Evolutionary conservation across 2,888 invertebrate genomes (phyloP).

Genomic region (Mythimna lalbum): DNA sequence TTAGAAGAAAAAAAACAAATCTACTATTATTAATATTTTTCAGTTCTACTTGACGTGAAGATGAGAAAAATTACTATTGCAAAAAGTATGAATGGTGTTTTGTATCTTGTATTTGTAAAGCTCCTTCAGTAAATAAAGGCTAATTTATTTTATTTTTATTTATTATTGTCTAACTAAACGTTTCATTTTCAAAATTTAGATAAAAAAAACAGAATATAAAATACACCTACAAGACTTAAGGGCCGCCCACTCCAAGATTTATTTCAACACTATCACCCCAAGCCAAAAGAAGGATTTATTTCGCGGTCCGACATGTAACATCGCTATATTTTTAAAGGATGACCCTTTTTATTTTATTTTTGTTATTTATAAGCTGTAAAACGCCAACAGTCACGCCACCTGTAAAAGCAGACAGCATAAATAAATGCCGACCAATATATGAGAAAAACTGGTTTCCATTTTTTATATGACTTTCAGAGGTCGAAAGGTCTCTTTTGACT

Average conservation of each 20-base stretch:
- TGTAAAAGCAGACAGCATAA: conserved; percentile 2
- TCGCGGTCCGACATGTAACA: not conserved
- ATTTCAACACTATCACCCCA: not conserved
- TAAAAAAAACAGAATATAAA: not conserved
- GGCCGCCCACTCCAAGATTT: not conserved
- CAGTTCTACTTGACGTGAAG: no score
- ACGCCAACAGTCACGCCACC: not conserved
- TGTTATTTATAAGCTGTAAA: conserved; percentile 6
- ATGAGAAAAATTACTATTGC: no score
- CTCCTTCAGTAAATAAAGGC: no score
- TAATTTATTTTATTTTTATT: no score
- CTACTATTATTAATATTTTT: no score
- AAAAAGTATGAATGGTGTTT: no score
- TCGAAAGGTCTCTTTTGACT: no score
- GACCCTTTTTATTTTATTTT: not conserved
- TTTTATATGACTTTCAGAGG: not conserved
- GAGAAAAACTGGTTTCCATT: not conserved
- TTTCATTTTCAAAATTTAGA: not conserved
- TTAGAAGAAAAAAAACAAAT: no score
- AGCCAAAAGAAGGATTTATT: conserved; percentile 21
- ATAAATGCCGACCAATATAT: not conserved
- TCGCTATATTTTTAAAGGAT: not conserved
- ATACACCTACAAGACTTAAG: not conserved
- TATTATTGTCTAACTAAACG: not conserved
- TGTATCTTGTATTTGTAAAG: no score